Percentiles rank a stretch among this genome's conserved stretches.
These are phyloP conservation scores for Ptychadena robeensis DNA, from an alignment of 2,797 vertebrate genomes.

Conservation along the genomic window DNA sequence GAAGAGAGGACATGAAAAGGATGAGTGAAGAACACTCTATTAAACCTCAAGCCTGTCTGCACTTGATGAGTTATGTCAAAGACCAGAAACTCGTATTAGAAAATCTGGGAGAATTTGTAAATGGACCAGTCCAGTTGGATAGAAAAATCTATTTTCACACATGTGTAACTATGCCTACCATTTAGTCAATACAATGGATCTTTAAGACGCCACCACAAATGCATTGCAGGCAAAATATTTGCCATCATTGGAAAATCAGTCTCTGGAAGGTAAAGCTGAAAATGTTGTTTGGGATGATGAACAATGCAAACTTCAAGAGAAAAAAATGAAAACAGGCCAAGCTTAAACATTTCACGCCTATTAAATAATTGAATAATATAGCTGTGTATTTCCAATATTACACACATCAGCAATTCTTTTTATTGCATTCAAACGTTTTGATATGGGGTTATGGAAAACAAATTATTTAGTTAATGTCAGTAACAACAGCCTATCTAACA, in stretches of 20 bases:
- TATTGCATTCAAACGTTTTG: background rate
- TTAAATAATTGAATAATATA: constrained; percentile 4
- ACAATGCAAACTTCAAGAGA: background rate
- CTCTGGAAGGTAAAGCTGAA: constrained; percentile 39
- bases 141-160: constrained; percentile 59
- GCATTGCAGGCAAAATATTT: constrained; percentile 56
- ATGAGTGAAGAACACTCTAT: constrained; percentile 59
- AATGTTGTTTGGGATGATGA: constrained; percentile 24
- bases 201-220: constrained; percentile 53
- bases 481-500: background rate
- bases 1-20: constrained; percentile 52
- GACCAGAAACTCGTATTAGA: constrained; percentile 24
- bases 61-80: constrained; percentile 54
- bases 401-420: background rate
- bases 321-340: background rate
- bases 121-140: constrained; percentile 49
- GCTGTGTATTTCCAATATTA: background rate
- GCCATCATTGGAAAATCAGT: constrained; percentile 48
- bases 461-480: background rate
- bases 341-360: background rate
- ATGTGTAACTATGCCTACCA: constrained; percentile 41
- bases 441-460: background rate
- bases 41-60: constrained; percentile 57
- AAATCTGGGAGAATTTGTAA: constrained; percentile 55
- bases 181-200: constrained; percentile 55